Evolutionary conservation across 2,888 invertebrate genomes (phyloP).

Genomic region (Polia nebulosa): DNA sequence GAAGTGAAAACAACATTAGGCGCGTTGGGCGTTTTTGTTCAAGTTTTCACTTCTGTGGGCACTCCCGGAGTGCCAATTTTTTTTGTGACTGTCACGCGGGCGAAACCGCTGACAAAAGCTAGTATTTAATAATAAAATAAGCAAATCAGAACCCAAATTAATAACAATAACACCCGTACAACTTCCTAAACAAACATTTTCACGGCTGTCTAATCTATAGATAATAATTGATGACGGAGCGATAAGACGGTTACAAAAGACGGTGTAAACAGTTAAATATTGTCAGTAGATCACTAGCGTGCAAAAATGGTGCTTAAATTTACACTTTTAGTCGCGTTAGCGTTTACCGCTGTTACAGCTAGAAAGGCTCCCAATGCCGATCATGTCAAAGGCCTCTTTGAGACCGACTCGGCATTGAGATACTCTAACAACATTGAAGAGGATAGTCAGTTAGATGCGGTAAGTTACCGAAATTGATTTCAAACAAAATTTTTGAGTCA

Average conservation of each 20-base stretch:
- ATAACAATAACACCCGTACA: slow-evolving; percentile 6
- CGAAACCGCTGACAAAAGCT: too few relatives aligned
- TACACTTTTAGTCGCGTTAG: slow-evolving; percentile 63
- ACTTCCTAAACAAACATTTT: slow-evolving; percentile 12
- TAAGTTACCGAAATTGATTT: too few relatives aligned
- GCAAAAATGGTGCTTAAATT: slow-evolving; percentile 67
- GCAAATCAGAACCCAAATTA: background rate
- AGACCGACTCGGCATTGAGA: slow-evolving; percentile 53
- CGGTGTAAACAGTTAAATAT: background rate
- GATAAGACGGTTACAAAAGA: slow-evolving; percentile 63
- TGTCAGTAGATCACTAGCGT: slow-evolving; percentile 51
- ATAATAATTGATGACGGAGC: slow-evolving; percentile 45
- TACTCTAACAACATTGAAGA: slow-evolving; percentile 72
- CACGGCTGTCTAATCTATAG: slow-evolving; percentile 42
- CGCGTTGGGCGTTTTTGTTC: too few relatives aligned
- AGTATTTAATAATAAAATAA: too few relatives aligned
- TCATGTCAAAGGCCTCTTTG: slow-evolving; percentile 66
- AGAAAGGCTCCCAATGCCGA: slow-evolving; percentile 76
- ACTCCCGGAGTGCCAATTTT: too few relatives aligned
- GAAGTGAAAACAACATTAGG: too few relatives aligned
- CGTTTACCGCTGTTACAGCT: slow-evolving; percentile 61
- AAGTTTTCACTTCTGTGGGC: too few relatives aligned
- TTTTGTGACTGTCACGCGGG: too few relatives aligned
- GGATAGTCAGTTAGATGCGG: slow-evolving; percentile 78
- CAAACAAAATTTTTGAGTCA: too few relatives aligned